Conservation (phyloP, 2,797 vertebrate species). For the Spea hammondii region DNA sequence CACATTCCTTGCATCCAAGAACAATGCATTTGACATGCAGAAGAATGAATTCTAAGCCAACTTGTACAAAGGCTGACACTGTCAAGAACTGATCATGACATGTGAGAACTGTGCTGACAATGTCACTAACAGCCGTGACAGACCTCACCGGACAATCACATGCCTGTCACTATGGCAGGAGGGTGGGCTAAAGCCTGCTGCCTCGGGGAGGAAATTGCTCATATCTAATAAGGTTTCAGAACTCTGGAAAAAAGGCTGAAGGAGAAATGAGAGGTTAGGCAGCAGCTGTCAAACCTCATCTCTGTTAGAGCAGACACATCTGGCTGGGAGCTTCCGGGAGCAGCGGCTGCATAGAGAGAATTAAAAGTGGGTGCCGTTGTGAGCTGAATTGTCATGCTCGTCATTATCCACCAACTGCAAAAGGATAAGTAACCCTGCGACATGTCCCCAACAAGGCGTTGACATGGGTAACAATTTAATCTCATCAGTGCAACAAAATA, state of each 20-base stretch:
- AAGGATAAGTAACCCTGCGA: conserved; percentile 17
- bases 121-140: conserved; percentile 5
- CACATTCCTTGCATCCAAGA: too few relatives aligned
- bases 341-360: background rate
- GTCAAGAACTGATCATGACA: too few relatives aligned
- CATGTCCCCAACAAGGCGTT: background rate
- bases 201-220: conserved; percentile 45
- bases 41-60: too few relatives aligned
- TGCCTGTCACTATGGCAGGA: conserved; percentile 57
- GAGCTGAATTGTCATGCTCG: conserved; percentile 16
- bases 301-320: conserved; percentile 64
- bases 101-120: background rate
- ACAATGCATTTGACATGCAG: too few relatives aligned
- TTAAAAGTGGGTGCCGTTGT: background rate
- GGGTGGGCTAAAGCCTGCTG: conserved; percentile 17
- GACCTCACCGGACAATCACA: conserved; percentile 55
- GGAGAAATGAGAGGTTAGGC: conserved; percentile 46
- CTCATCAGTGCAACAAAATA: background rate
- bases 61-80: too few relatives aligned
- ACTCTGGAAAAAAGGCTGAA: conserved; percentile 43
- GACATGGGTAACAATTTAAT: background rate
- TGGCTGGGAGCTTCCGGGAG: conserved; percentile 58
- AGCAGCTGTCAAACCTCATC: conserved; percentile 72
- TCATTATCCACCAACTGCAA: background rate
- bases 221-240: conserved; percentile 52